Base-by-base conservation (phyloP, 2,113 vertebrate species). In the Pollachius pollachius region DNA sequence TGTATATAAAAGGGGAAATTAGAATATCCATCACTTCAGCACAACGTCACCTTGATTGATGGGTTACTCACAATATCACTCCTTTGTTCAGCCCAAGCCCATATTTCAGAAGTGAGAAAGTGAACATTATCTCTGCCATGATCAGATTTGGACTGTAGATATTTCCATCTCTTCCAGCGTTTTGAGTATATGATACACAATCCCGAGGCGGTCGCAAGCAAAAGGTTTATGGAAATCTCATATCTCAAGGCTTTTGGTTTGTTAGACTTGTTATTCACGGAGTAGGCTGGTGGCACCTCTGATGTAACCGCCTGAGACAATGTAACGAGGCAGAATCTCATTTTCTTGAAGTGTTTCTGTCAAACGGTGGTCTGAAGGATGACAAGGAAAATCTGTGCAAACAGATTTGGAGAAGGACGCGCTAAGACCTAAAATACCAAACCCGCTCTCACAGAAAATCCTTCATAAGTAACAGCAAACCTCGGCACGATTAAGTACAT, bases 1-100 rank as follows among this genome's bases (percentile, higher is more conserved):
- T 89, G 89, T 90, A 87, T 87, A 88, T 87, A 86, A 87, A 86
- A 85, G 85, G 52, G 84, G 83, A 89, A 89, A 90, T 90, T 87
- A 89, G 85, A 89, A 90, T 90, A 89, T 91, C 90, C 88, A 91
- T 91, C 88, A 90, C 85, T 87, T 56, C 78, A 78, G 81, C 71
- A 5, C 75, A 74, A 82, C 71, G 88, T 90, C 87, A 89, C 78
- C 3, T 3, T 91, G 88, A 91, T 89, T 89, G 90, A 91, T 91
- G 89, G 82, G 73, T 89, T 79, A 86, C 82, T 89, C 87, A 87
- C 80, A 73, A 81, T 82, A 90, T 87, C 87, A 80, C 82, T 85
- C 84, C 65, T 66, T 70, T 85, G 81, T 77, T 74, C 80, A 74
- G 73, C 85, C 79, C 65, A 80, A 86, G 86, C 86, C 85, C 79